A percentile compares a stretch with the other conserved stretches of the same genome.
Conservation (phyloP, 2,888 invertebrate species). For the Dendrolimus houi region DNA sequence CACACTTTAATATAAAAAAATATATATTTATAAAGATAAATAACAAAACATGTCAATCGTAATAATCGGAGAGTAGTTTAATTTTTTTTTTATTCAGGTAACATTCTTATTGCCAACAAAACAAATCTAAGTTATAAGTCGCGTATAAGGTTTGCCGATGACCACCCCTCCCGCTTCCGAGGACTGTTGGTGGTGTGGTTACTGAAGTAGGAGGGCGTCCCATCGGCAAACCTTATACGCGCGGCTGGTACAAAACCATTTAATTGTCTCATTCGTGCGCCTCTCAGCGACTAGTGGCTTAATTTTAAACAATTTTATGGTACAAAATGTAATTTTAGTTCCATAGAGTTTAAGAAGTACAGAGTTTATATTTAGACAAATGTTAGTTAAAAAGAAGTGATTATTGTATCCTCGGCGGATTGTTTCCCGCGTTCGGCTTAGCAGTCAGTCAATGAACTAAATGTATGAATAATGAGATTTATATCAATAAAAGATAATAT, state of each 20-base stretch:
- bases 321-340: constrained; percentile 72
- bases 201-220: too few species aligned
- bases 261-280: constrained; percentile 4
- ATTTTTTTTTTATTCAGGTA: too few species aligned
- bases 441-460: constrained; percentile 35
- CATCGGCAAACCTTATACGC: too few species aligned
- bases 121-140: too few species aligned
- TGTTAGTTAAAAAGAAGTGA: constrained; percentile 28
- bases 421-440: constrained; percentile 11
- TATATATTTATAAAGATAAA: neutral
- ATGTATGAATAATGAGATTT: constrained; percentile 34
- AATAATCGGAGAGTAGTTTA: too few species aligned
- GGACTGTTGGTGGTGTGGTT: too few species aligned
- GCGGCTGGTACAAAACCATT: too few species aligned
- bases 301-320: constrained; percentile 62
- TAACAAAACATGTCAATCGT: too few species aligned
- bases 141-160: too few species aligned
- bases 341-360: constrained; percentile 66
- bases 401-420: constrained; percentile 29
- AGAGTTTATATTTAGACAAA: constrained; percentile 65
- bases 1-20: too few species aligned
- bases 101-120: too few species aligned
- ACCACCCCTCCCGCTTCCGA: too few species aligned
- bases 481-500: constrained; percentile 31
- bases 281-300: constrained; percentile 47